These are phyloP conservation scores for Chymomyza caudatula DNA, from an alignment of 2,888 invertebrate genomes.

Conservation along the genomic window DNA sequence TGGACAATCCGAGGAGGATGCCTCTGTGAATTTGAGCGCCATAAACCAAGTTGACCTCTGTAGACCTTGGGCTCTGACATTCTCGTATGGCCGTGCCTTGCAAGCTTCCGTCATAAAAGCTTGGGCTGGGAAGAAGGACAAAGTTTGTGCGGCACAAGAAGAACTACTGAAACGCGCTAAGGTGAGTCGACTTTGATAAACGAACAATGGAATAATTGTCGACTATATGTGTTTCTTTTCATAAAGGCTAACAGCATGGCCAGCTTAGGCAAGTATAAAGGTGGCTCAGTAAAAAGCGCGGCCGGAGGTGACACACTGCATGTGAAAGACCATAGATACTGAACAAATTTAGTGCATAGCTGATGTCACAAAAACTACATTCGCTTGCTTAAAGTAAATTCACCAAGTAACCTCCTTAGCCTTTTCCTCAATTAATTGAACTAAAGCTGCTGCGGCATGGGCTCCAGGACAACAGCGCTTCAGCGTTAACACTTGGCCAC, in stretches of 20 bases:
- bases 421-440: not conserved
- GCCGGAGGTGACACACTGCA: not conserved
- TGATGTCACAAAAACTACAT: not conserved
- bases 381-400: too few relatives aligned
- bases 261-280: conserved; percentile 8
- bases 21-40: conserved; percentile 95
- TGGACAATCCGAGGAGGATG: conserved; percentile 98
- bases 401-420: too few relatives aligned
- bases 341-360: too few relatives aligned
- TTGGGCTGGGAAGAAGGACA: conserved; percentile 95
- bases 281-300: conserved; percentile 4
- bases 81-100: conserved; percentile 98
- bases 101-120: conserved; percentile 96
- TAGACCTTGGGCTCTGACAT: conserved; percentile 98
- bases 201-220: not conserved
- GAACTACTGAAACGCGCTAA: conserved; percentile 95
- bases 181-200: conserved; percentile 80
- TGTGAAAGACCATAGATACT: not conserved
- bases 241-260: conserved; percentile 13
- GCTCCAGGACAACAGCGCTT: not conserved
- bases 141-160: conserved; percentile 88
- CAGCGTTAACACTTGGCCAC: conserved; percentile 45
- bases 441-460: too few relatives aligned
- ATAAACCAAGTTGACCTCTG: conserved; percentile 91
- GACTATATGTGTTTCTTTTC: too few relatives aligned